Evolutionary conservation across 92 coral and sea anemone genomes (phyloP).

Genomic region (Bergia sp.): DNA sequence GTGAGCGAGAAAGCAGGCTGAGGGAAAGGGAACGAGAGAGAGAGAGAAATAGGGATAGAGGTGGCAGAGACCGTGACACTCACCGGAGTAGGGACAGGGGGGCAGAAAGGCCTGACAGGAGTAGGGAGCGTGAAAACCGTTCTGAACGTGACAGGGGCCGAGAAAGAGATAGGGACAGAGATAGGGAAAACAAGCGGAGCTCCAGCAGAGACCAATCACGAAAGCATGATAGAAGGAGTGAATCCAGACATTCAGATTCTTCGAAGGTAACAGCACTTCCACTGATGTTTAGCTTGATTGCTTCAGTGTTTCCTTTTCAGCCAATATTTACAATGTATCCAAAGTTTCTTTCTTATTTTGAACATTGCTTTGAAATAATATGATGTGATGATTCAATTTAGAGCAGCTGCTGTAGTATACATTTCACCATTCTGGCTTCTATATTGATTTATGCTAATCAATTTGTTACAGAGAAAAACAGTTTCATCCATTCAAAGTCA

Average conservation of each 20-base stretch:
- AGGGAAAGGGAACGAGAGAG: conserved; percentile 73
- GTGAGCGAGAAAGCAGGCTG: conserved; percentile 59
- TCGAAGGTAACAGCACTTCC: conserved; percentile 52
- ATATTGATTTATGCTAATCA: no score
- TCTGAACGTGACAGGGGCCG: conserved; percentile 20
- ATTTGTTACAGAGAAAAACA: no score
- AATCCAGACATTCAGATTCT: conserved; percentile 77
- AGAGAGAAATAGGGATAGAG: conserved; percentile 64
- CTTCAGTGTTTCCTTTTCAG: neutral
- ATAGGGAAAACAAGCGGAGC: conserved; percentile 64
- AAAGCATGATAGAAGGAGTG: conserved; percentile 73
- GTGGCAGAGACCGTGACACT: conserved; percentile 34
- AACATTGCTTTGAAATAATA: neutral
- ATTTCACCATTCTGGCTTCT: no score
- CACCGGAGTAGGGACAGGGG: conserved; percentile 53
- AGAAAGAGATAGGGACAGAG: conserved; percentile 61
- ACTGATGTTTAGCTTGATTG: neutral
- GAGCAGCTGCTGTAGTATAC: no score
- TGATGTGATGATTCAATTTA: no score
- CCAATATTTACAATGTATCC: neutral
- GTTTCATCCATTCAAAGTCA: no score
- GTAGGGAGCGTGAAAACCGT: conserved; percentile 62
- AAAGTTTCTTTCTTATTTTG: no score
- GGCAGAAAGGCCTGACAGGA: conserved; percentile 69
- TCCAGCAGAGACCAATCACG: conserved; percentile 74